Base-by-base conservation (phyloP, 2,888 invertebrate genomes). In the Hypsopygia costalis region DNA sequence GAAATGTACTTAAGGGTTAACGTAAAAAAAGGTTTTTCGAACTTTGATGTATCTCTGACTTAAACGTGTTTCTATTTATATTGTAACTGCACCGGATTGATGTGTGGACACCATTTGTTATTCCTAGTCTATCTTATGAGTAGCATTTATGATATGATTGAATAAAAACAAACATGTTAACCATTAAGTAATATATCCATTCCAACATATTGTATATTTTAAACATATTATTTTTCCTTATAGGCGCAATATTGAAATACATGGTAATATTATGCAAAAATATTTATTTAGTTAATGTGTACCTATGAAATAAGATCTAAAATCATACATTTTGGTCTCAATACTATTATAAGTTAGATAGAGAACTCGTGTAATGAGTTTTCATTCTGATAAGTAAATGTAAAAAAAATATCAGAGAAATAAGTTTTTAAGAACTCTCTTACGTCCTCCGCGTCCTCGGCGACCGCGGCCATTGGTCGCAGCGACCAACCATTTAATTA, bases 71-170 rank as follows among this genome's bases (percentile, higher is more conserved):
- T 36, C 38, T 40, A 33, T 40, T 32, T 47, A 11, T 38, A 22
- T 31, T 32, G 34, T 46, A 34, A 48, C 43, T 64, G 67, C 71
- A 57, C 53, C 56, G 56, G 51, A 61, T 60, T 60, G 63, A 59
- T 57, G 62, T 69, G 66, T 58, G 57, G 49, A 62, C 58, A 71
- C 67, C 57, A 46, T 43, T 46, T 59, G 52, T 63, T 64, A 66
- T 47, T 49, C 60, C 69, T 74, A 74, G 71, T 74, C 69, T 62
- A 16, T 16, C 55, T 51, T 59, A 54, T 57, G 49, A 54, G 41
- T 58, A 62, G 63, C 61, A 62, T 64, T 65, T 62, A 66, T 62
- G 53, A 49, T 16, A 43, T 49, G 25, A 34, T 36, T 45, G 40
- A 48, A 43, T 47, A 44, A 52, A 36, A 37, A 35, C 16, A 43